Base-by-base conservation (phyloP, 2,113 vertebrate genomes). In the Urocolius indicus region DNA sequence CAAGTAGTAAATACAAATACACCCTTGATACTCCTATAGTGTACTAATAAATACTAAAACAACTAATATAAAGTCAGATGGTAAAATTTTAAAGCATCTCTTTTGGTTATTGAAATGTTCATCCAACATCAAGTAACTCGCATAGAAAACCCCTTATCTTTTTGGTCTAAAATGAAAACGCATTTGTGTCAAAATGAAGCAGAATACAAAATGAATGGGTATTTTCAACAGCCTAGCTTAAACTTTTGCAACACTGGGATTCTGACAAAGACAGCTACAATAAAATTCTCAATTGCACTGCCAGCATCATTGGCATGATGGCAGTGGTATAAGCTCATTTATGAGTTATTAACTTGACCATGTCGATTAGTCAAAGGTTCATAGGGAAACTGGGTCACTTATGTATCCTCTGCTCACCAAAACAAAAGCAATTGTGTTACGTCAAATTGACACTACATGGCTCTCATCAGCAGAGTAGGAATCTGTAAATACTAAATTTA, bases 291-390 rank as follows among this genome's bases (percentile, higher is more conserved):
- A 38, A 75, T 11, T 72, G 90, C 58, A 68, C 11, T 59, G 24
- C 49, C 20, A 23, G 52, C 62, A 83, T 89, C 81, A 82, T 87
- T 92, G 92, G 65, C 48, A 62, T 14, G 55, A 91, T 55, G 29
- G 87, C 91, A 87, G 80, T 46, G 68, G 51, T 81, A 95, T 78
- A 96, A 75, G 74, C 66, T 95, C 84, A 91, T 76, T 76, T 87
- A 78, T 72, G 95, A 93, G 73, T 94, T 95, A 94, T 78, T 95
- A 93, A 91, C 87, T 94, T 89, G 46, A 34, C 77, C 61, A 81
- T 57, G 91, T 87, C 84, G 94, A 95, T 94, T 96, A 96, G 93
- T 89, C 89, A 94, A 84, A 91, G 89, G 87, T 55, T 89, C 57
- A 93, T 82, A 89, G 65, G 36, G 74, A 94, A 93, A 81, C 81